phyloP scores from a whole-genome alignment of 2,797 vertebrate species.

The Knipowitschia caucasica region DNA sequence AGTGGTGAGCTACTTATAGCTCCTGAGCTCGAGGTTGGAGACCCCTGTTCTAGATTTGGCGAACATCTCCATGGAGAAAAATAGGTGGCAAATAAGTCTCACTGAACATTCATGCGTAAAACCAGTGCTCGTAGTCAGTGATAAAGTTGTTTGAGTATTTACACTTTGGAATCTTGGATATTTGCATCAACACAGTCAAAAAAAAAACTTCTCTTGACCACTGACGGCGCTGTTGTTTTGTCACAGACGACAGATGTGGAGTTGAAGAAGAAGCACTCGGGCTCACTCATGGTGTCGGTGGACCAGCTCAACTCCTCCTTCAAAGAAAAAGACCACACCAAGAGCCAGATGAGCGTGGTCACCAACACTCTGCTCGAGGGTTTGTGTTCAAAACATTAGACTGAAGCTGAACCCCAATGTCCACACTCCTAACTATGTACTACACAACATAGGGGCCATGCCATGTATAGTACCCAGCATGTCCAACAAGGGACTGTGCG shows the following conservation, averaged over 20 bases:
- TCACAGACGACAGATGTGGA: conserved; percentile 90
- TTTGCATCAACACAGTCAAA: conserved; percentile 7
- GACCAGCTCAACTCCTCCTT: conserved; percentile 94
- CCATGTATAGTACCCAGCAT: too few relatives aligned
- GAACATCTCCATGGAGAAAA: too few relatives aligned
- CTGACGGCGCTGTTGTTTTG: conserved; percentile 27
- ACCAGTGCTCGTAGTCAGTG: background rate
- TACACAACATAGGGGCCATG: too few relatives aligned
- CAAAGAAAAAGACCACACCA: conserved; percentile 91
- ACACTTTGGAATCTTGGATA: conserved; percentile 17
- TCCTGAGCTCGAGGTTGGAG: too few relatives aligned
- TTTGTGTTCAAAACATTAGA: conserved; percentile 49
- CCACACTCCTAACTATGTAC: too few relatives aligned
- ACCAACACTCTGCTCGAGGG: conserved; percentile 96
- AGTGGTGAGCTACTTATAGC: too few relatives aligned
- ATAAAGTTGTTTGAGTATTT: conserved; percentile 46
- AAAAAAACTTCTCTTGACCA: background rate
- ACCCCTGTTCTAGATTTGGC: too few relatives aligned
- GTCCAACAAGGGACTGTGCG: too few relatives aligned
- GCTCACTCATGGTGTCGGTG: conserved; percentile 96
- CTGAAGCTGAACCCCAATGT: too few relatives aligned
- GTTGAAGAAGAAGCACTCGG: conserved; percentile 91
- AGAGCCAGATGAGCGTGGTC: conserved; percentile 93
- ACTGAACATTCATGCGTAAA: background rate
- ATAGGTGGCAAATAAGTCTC: too few relatives aligned